Evolutionary conservation across 37 sponge, comb jelly and placozoan species (phyloP), one percentile per base, ranked within the genome.

Genomic region (Spongilla lacustris): DNA sequence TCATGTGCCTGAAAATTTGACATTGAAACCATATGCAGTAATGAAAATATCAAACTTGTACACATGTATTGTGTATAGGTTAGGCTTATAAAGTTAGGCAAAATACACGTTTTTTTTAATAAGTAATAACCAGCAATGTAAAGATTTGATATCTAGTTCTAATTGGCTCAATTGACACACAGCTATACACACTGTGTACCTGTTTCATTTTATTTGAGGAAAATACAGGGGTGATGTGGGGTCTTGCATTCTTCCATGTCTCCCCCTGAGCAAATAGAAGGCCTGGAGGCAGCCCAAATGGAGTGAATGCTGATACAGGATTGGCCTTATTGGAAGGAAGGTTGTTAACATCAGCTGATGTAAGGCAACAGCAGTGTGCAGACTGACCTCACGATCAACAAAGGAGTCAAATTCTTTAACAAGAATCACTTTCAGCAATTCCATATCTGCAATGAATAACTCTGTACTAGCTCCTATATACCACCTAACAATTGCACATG

Each of bases 191-290:
- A 58, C 4, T 58, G 11, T 58, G 66, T 68, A 91, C 92, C 89
- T 84, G 31, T 78, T 82, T 92, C 86, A 92, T 86, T 36, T 92
- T 92, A 37, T 78, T 26, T 28, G 86, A 68, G 23, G 89, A 84
- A 79, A 92, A 92, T 6, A 86, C 83, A 26, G 93, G 93, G 36
- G 93, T 81, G 78, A 92, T 89, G 19, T 69, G 81, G 12, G 72
- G 81, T 25, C 93, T 76, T 25, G 76, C 68, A 68, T 37, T 82
- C 71, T 69, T 75, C 93, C 93, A 92, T n/a, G 30, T 12, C 6
- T 88, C 86, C 14, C 76, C 93, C 34, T 79, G 74, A 21, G 82
- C 50, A 25, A 72, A 76, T 19, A 92, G 78, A 23, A 92, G 82
- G 17, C 86, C 90, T 28, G 72, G 50, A 8, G 73, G 67, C 48